Base-by-base conservation (phyloP, 2,888 invertebrate species). In the Drosophila recens region DNA sequence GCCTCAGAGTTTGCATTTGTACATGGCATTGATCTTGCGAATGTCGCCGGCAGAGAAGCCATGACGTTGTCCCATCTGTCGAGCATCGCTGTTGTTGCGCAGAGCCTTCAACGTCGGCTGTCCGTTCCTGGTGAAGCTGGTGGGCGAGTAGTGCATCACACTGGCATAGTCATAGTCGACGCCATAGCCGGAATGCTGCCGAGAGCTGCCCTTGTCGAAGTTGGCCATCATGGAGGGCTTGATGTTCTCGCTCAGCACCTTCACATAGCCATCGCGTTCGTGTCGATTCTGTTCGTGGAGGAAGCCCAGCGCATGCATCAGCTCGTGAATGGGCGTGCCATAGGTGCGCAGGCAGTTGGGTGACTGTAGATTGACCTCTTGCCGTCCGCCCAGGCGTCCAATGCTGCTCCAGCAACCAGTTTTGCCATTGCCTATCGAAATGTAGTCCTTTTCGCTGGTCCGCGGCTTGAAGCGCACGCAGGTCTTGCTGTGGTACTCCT, bases 351-450 rank as follows among this genome's bases (percentile, higher is more conserved):
- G 93, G 87, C 97, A 97, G n/a, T 95, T 95, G 0, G 96, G 96
- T 0, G 94, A 92, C 90, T 97, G 96, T 8, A 97, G 93, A 92
- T 96, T 96, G 4, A 96, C 94, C 67, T 95, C 94, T 79, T 93
- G 93, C 17, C 89, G 89, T 0, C 94, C 93, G 82, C 96, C 96
- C 23, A 95, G 93, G 11, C 94, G 94, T 0, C 97, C 97, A 0
- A 97, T 95, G 78, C 95, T 95, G 15, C 96, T 96, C 96, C 96
- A 97, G 89, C 97, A 97, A 0, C 97, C 97, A 0, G 95, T 94
- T 48, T 94, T 94, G 5, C 93, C 93, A 75, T 94, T 95, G 27
- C 94, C 94, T 62, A 97, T 95, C 1, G 94, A 93, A 45, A 97
- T 93, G 90, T 96, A 97, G 90, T 97, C 96, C 3, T 76, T 90